Conservation (phyloP, 2,797 vertebrate species). For the Champsocephalus gunnari region DNA sequence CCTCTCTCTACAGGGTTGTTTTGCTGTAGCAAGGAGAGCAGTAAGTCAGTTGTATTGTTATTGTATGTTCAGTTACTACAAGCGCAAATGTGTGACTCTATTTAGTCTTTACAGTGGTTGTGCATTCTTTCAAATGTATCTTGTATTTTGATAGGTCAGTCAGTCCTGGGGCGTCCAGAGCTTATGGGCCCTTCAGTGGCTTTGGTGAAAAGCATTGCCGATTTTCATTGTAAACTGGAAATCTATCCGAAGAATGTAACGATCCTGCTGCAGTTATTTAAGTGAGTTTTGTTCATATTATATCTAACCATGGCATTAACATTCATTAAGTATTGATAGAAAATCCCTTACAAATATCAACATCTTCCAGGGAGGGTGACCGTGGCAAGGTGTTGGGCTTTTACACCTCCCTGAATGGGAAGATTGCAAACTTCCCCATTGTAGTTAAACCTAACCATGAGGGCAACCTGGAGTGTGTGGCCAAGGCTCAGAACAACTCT, state of each 20-base stretch:
- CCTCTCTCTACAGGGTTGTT: constrained; percentile 51
- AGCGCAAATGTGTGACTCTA: neutral
- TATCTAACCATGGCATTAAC: neutral
- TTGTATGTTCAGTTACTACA: neutral
- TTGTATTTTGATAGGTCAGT: constrained; percentile 35
- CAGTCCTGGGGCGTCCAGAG: constrained; percentile 38
- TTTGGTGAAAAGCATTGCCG: fast-evolving
- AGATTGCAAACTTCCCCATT: neutral
- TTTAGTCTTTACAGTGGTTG: neutral
- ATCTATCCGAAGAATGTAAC: constrained; percentile 15
- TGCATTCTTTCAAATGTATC: neutral
- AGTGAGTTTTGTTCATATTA: constrained; percentile 53
- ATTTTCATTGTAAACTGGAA: constrained; percentile 38
- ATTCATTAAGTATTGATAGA: neutral
- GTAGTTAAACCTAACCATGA: neutral
- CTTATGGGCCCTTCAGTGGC: constrained; percentile 56
- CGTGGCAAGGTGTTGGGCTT: neutral
- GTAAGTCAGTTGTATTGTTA: constrained; percentile 61
- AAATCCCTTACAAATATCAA: neutral
- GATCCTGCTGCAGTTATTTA: constrained; percentile 62
- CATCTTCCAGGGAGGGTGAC: constrained; percentile 41
- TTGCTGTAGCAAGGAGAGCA: constrained; percentile 43
- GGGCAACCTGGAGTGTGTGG: constrained; percentile 70
- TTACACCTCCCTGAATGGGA: neutral
- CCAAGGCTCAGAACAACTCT: constrained; percentile 69